A percentile compares a stretch with the other conserved stretches of the same genome.
Conservation (phyloP, 2,797 vertebrate species). For the Taeniopygia guttata region DNA sequence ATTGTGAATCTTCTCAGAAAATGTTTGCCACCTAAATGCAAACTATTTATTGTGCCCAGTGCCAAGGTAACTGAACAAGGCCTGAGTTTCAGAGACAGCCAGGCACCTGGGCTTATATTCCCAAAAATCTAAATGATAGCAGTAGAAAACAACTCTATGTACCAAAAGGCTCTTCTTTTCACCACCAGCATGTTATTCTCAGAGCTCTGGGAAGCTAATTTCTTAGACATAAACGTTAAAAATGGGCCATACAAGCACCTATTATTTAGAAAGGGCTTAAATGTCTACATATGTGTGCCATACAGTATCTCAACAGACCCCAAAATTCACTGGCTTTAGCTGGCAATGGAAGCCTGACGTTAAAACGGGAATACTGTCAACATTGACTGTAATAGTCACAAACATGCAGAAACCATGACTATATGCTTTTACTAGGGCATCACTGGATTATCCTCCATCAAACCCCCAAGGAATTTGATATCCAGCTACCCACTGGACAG, state of each 20-base stretch:
- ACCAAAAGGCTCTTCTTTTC: neutral
- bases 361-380: neutral
- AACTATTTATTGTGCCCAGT: neutral
- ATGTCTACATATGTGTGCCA: neutral
- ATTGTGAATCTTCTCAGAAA: neutral
- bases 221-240: neutral
- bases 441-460: neutral
- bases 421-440: neutral
- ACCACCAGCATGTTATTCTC: neutral
- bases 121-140: neutral
- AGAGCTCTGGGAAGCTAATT: neutral
- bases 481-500: neutral
- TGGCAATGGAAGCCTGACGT: neutral
- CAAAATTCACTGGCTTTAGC: neutral
- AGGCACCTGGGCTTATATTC: neutral
- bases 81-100: neutral
- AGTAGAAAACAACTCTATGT: neutral
- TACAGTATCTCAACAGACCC: neutral
- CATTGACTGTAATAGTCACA: neutral
- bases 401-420: neutral
- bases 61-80: neutral
- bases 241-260: neutral
- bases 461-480: neutral
- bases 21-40: neutral
- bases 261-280: neutral